Evolutionary conservation across 1,140 invertebrate species (phyloP).

Genomic region (Periplaneta americana): DNA sequence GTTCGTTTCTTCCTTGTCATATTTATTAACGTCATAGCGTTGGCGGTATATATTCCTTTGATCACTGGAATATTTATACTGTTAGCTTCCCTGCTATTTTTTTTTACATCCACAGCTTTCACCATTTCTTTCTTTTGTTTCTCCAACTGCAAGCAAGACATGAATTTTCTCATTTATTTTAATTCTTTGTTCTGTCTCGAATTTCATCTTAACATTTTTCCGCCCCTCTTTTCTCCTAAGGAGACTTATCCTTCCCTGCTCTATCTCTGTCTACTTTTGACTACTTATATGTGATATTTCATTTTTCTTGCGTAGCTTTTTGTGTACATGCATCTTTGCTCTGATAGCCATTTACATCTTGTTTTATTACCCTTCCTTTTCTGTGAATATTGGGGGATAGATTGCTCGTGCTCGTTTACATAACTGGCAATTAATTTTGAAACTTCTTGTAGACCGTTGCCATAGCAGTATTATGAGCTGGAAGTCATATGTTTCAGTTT

Average conservation of each 20-base stretch:
- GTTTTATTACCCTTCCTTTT: background rate
- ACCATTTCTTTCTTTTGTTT: background rate
- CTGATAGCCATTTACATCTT: background rate
- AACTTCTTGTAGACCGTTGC: background rate
- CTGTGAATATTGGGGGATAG: background rate
- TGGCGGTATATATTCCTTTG: background rate
- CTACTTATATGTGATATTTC: background rate
- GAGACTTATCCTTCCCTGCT: background rate
- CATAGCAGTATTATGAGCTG: background rate
- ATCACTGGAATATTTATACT: background rate
- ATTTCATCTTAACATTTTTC: background rate
- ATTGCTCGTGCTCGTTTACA: background rate
- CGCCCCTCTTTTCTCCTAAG: no score
- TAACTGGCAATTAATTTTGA: background rate
- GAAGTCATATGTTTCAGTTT: background rate
- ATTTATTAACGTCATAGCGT: background rate
- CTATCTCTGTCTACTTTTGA: background rate
- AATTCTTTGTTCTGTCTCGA: background rate
- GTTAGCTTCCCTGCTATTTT: background rate
- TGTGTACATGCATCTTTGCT: background rate
- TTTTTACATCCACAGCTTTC: background rate
- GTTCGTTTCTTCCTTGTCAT: background rate
- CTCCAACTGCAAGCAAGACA: background rate
- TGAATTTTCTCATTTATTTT: background rate
- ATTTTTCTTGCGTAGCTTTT: background rate